A percentile compares a stretch with the other conserved stretches of the same genome.
Evolutionary conservation across 2,797 vertebrate genomes (phyloP).

Genomic region (Pseudochirops corinnae): DNA sequence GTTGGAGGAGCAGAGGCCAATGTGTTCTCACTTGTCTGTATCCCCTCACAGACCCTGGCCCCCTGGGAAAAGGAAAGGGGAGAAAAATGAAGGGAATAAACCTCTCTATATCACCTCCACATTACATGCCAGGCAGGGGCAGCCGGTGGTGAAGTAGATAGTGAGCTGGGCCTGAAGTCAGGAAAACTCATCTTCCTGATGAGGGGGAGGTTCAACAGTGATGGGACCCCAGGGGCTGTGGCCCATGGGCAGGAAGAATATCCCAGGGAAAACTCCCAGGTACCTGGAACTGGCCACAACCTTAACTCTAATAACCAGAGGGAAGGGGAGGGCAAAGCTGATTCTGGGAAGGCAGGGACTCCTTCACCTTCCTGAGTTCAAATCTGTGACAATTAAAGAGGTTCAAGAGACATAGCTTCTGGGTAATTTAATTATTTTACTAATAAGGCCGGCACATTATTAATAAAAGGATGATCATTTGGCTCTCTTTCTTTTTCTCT

Average conservation of each 20-base stretch:
- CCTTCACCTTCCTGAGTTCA: not conserved
- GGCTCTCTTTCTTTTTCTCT: too few relatives aligned
- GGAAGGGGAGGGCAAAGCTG: not conserved
- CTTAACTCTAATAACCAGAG: too few relatives aligned
- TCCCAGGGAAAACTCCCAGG: not conserved
- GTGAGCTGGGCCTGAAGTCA: not conserved
- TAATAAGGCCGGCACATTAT: not conserved
- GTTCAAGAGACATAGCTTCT: not conserved
- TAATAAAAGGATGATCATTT: too few relatives aligned
- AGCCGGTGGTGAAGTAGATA: not conserved
- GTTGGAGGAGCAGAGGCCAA: not conserved
- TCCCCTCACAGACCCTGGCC: not conserved
- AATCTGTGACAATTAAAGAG: not conserved
- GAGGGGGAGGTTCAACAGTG: too few relatives aligned
- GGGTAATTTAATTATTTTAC: not conserved
- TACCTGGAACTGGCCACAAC: not conserved
- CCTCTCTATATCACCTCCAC: not conserved
- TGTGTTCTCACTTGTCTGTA: not conserved
- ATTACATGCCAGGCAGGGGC: not conserved
- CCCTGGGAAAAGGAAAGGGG: not conserved
- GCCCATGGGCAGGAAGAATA: not conserved
- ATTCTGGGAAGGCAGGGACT: not conserved
- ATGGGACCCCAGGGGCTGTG: not conserved
- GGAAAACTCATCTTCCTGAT: not conserved
- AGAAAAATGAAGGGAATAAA: not conserved